Evolutionary conservation across 2,797 vertebrate genomes (phyloP).

Genomic region (Pipistrellus kuhlii): DNA sequence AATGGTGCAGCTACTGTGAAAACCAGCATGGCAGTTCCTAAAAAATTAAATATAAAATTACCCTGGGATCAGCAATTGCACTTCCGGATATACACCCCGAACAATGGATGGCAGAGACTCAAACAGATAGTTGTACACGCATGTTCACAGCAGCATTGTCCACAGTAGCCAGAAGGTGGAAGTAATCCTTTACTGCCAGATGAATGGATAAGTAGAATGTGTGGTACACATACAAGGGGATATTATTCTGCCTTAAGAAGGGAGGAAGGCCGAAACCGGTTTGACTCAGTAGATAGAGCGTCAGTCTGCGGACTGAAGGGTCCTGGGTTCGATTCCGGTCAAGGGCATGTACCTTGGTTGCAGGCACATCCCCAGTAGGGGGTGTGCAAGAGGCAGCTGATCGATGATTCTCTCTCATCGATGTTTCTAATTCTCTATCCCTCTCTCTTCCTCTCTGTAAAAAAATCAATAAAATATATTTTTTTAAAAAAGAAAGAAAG

Average conservation of each 20-base stretch:
- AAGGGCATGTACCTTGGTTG: too few relatives aligned
- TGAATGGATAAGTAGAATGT: not conserved
- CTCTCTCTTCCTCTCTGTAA: too few relatives aligned
- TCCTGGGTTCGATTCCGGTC: too few relatives aligned
- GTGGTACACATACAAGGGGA: not conserved
- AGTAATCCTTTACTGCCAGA: not conserved
- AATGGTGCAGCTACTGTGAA: not conserved
- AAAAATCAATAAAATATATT: too few relatives aligned
- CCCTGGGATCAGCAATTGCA: not conserved
- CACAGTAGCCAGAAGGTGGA: not conserved
- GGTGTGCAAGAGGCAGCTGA: too few relatives aligned
- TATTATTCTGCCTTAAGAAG: not conserved
- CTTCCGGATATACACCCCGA: not conserved
- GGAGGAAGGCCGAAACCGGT: not conserved
- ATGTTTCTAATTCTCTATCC: too few relatives aligned
- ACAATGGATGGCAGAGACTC: not conserved
- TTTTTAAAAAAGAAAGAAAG: not conserved
- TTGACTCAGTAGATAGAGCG: too few relatives aligned
- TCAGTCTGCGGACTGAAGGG: too few relatives aligned
- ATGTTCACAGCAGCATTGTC: not conserved
- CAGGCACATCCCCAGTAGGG: too few relatives aligned
- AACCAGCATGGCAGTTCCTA: not conserved
- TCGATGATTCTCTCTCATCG: too few relatives aligned
- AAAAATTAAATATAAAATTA: not conserved
- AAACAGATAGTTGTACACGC: not conserved